phyloP scores from a whole-genome alignment of 2,797 vertebrate species.

The Coendou prehensilis region DNA sequence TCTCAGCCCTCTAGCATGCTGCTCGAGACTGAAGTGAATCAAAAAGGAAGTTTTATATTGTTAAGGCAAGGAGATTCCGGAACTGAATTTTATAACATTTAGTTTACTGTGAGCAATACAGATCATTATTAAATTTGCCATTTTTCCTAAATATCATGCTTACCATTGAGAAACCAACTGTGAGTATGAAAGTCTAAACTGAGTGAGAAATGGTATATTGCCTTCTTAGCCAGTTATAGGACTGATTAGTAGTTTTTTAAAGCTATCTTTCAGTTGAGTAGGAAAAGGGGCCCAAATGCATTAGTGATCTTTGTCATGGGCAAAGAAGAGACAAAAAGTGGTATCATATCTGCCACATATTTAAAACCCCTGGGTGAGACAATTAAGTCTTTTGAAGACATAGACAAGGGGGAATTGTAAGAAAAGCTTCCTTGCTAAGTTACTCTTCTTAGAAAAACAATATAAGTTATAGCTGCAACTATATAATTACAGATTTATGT shows the following conservation, averaged over 20 bases:
- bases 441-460: conserved; percentile 22
- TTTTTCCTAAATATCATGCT: conserved; percentile 34
- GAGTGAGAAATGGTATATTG: conserved; percentile 28
- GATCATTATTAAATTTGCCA: not conserved
- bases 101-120: not conserved
- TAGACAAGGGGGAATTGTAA: not conserved
- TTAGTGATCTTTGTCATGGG: not conserved
- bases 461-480: not conserved
- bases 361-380: conserved; percentile 10
- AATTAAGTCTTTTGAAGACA: not conserved
- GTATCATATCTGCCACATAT: not conserved
- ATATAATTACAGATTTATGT: not conserved
- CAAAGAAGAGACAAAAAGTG: conserved; percentile 3
- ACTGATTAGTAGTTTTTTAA: conserved; percentile 17
- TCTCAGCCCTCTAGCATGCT: not conserved
- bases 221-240: not conserved
- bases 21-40: not conserved
- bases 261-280: not conserved
- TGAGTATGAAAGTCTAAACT: not conserved
- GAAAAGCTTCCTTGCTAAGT: conserved; percentile 1
- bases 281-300: not conserved
- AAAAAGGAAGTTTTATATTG: not conserved
- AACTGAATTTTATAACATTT: not conserved
- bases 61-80: not conserved
- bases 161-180: not conserved